Evolutionary conservation across 1,140 invertebrate genomes (phyloP).

Genomic region (Atta colombica): DNA sequence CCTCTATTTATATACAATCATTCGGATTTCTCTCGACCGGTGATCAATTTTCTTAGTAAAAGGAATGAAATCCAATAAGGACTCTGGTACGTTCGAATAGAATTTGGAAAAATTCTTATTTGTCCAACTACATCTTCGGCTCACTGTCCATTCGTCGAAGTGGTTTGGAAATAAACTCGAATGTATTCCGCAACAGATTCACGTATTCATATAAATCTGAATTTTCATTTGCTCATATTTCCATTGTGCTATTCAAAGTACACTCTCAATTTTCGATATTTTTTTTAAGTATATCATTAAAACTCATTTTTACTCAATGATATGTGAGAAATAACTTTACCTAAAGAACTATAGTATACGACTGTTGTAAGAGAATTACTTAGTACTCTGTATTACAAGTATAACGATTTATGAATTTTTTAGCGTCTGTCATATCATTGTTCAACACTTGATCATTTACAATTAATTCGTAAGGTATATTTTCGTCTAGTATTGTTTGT

Average conservation of each 20-base stretch:
- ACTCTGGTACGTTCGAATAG: constrained; percentile 1
- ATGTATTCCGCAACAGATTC: background rate
- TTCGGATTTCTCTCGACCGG: constrained; percentile 65
- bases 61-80: background rate
- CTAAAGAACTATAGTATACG: background rate
- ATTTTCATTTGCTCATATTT: background rate
- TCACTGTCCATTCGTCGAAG: background rate
- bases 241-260: background rate
- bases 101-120: constrained; percentile 1
- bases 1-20: constrained; percentile 87
- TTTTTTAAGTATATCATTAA: background rate
- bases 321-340: background rate
- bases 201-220: background rate
- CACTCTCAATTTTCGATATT: background rate
- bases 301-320: background rate
- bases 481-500: too few species aligned
- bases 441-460: too few species aligned
- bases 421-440: too few species aligned
- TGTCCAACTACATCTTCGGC: background rate
- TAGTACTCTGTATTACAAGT: too few species aligned
- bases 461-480: too few species aligned
- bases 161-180: background rate
- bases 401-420: too few species aligned
- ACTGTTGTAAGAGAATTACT: background rate
- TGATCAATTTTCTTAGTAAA: background rate